These are phyloP conservation scores for Ailurus styani DNA, from an alignment of 2,113 vertebrate species.

Conservation along the genomic window DNA sequence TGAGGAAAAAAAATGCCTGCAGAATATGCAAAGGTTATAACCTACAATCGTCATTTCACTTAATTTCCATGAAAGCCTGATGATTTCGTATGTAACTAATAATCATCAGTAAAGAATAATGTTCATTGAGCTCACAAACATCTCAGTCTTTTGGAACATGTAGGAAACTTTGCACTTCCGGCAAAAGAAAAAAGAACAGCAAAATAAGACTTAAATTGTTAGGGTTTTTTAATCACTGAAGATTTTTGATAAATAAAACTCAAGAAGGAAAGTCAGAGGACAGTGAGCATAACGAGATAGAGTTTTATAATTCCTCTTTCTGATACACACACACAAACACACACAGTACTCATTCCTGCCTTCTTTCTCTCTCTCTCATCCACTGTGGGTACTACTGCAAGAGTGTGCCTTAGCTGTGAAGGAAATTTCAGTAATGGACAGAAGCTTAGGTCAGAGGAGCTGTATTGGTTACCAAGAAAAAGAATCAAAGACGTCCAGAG, in stretches of 20 bases:
- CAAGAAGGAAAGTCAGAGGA: not conserved
- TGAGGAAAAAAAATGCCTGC: not conserved
- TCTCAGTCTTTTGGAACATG: not conserved
- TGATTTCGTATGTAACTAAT: conserved; percentile 46
- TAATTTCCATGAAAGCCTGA: conserved; percentile 43
- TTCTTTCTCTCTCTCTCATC: not conserved
- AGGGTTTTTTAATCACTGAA: not conserved
- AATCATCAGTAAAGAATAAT: conserved; percentile 14
- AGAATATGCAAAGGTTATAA: conserved; percentile 28
- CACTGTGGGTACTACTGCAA: not conserved
- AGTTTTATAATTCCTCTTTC: not conserved
- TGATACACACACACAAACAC: not conserved
- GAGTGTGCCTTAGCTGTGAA: not conserved
- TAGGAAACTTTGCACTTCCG: not conserved
- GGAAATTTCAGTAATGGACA: not conserved
- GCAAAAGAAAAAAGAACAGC: not conserved
- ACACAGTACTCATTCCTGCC: not conserved
- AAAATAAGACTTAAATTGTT: not conserved
- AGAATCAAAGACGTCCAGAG: not conserved
- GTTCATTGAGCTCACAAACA: not conserved
- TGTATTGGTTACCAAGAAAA: conserved; percentile 6
- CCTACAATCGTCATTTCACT: not conserved
- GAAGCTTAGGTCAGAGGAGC: not conserved
- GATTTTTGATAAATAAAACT: not conserved
- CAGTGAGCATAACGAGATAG: not conserved